A percentile compares a stretch with the other conserved stretches of the same genome.
Evolutionary conservation across 1,140 invertebrate genomes (phyloP).

Genomic region (Marisa cornuarietis): DNA sequence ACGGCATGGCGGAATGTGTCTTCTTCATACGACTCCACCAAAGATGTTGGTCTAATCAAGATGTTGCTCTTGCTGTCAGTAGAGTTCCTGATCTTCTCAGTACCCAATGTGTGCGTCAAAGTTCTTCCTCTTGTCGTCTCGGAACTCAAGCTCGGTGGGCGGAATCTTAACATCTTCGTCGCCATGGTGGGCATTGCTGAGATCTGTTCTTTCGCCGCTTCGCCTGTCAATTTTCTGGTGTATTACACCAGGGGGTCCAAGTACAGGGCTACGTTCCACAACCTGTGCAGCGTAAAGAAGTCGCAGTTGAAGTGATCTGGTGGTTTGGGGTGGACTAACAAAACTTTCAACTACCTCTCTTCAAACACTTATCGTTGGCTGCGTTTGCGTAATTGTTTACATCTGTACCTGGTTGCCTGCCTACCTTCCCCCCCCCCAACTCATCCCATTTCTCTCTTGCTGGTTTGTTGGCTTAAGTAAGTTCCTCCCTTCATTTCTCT

Average conservation of each 20-base stretch:
- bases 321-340: no score
- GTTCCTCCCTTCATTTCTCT: no score
- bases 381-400: no score
- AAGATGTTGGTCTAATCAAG: slow-evolving; percentile 5
- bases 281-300: not conserved
- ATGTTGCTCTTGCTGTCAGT: slow-evolving; percentile 1
- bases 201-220: not conserved
- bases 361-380: no score
- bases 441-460: no score
- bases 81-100: not conserved
- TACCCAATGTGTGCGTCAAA: not conserved
- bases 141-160: not conserved
- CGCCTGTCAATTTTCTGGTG: slow-evolving; percentile 10
- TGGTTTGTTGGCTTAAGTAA: no score
- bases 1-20: not conserved
- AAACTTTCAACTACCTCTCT: no score
- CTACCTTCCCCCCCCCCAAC: no score
- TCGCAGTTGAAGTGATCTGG: no score
- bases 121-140: not conserved
- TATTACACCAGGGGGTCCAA: slow-evolving; percentile 10
- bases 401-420: no score
- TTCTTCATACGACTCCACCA: not conserved
- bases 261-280: not conserved
- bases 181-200: not conserved
- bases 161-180: not conserved